Evolutionary conservation across 1,140 invertebrate genomes (phyloP), one percentile per base, ranked within the genome.

Genomic region (Tetranychus urticae): DNA sequence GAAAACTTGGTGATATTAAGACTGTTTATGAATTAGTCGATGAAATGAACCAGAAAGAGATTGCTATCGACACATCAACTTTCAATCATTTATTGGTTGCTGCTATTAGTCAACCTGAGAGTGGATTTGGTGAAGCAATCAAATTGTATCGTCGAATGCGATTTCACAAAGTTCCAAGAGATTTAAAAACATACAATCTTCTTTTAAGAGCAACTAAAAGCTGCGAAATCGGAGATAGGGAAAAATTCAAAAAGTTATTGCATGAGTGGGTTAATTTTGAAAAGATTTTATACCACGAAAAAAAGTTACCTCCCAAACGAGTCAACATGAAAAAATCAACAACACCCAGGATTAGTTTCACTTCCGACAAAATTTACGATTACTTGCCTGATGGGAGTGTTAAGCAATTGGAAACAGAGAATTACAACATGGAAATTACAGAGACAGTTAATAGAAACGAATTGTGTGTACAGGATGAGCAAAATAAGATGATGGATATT

Each of bases 61-160:
- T 84, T n/a, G 69, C 71, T 56, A 71, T 84, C n/a, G 78, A 76
- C 67, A 72, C 76, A 8, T 79, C 81, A 48, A 88, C 84, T 2
- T 81, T 83, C 55, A 83, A 82, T 69, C 85, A 83, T 70, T 71
- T 94, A 10, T 71, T 96, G 1, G 84, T 88, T 70, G 84, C 82
- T 36, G 87, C 86, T 68, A 81, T 86, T 36, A 74, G 78, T 36
- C 79, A 93, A 70, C 81, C 80, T 71, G 71, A 84, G 60, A 77
- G 77, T 65, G 90, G 91, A 4, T 82, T 92, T 66, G 77, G 78
- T 65, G 80, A 87, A 75, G 81, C 82, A 55, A 69, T 94, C 37
- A 68, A 82, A 60, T 80, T 88, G n/a, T 92, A 86, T 86, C 79
- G 82, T 56, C 81, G 85, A 73, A 83, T 93, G 81, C 68, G 78